A percentile compares a stretch with the other conserved stretches of the same genome.
These are phyloP conservation scores for Xiphias gladius DNA, from an alignment of 2,113 vertebrate species.

Conservation along the genomic window DNA sequence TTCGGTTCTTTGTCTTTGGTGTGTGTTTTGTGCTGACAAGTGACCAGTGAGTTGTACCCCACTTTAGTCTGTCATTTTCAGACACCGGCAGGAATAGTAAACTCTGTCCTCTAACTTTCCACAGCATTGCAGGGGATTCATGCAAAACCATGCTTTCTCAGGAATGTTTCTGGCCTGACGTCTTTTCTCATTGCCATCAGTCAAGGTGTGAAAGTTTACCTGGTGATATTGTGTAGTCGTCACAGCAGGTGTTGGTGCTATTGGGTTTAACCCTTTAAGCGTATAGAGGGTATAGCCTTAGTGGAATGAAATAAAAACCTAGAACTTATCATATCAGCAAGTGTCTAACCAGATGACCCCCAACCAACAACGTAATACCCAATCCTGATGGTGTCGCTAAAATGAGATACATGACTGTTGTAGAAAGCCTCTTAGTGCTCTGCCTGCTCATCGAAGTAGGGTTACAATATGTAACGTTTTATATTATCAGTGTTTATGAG, in stretches of 20 bases:
- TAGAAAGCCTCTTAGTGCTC: not conserved
- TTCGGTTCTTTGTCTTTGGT: not conserved
- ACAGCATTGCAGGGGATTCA: too few relatives aligned
- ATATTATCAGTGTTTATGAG: not conserved
- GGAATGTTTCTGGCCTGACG: not conserved
- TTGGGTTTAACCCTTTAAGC: not conserved
- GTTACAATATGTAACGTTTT: constrained; percentile 3
- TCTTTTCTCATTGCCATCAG: not conserved
- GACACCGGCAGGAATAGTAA: not conserved
- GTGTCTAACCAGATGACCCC: not conserved
- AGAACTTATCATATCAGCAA: not conserved
- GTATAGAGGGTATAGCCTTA: not conserved
- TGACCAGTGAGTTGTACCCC: not conserved
- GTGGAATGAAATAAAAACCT: constrained; percentile 6
- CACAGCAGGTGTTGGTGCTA: constrained; percentile 1
- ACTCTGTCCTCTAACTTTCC: not conserved
- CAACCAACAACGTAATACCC: not conserved
- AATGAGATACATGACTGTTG: too few relatives aligned
- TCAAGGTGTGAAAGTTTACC: not conserved
- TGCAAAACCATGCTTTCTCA: not conserved
- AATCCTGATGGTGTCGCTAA: not conserved
- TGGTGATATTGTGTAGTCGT: not conserved
- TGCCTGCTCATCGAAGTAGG: not conserved
- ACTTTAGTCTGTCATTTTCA: not conserved
- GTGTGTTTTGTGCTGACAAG: not conserved